A percentile compares a stretch with the other conserved stretches of the same genome.
phyloP scores from a whole-genome alignment of 1,140 invertebrate species.

The Drosophila kikkawai region DNA sequence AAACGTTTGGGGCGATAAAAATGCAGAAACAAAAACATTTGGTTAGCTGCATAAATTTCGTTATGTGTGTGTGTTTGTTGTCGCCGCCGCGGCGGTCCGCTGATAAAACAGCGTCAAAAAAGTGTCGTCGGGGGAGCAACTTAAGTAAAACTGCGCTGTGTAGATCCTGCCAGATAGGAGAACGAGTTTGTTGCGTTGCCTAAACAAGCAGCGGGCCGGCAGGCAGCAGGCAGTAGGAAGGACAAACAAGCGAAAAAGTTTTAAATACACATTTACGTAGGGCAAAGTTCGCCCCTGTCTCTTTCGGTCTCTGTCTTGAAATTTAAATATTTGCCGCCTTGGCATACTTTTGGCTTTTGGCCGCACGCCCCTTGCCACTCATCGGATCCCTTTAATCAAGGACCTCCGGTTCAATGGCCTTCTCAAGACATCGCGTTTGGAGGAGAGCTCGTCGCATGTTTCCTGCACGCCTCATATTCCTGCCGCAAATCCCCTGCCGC shows the following conservation, averaged over 20 bases:
- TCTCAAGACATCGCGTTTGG: constrained; percentile 23
- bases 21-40: constrained; percentile 72
- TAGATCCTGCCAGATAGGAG: constrained; percentile 25
- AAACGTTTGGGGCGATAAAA: constrained; percentile 71
- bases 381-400: constrained; percentile 5
- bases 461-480: constrained; percentile 52
- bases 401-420: constrained; percentile 63
- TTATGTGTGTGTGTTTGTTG: constrained; percentile 24
- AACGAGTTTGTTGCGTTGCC: constrained; percentile 32
- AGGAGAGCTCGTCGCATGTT: constrained; percentile 25
- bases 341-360: constrained; percentile 32
- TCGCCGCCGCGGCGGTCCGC: constrained; percentile 44
- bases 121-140: constrained; percentile 78
- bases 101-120: constrained; percentile 74
- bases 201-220: constrained; percentile 31
- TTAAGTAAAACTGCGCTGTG: constrained; percentile 54
- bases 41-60: constrained; percentile 80
- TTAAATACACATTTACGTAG: constrained; percentile 53
- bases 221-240: constrained; percentile 11
- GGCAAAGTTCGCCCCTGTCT: constrained; percentile 16
- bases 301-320: constrained; percentile 1
- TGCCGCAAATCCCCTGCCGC: constrained; percentile 25
- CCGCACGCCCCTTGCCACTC: background rate
- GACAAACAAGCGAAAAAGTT: constrained; percentile 44
- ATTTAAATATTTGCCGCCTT: constrained; percentile 46